Evolutionary conservation across 2,797 vertebrate genomes (phyloP), one percentile per base, ranked within the genome.

Genomic region (Ispidina picta): DNA sequence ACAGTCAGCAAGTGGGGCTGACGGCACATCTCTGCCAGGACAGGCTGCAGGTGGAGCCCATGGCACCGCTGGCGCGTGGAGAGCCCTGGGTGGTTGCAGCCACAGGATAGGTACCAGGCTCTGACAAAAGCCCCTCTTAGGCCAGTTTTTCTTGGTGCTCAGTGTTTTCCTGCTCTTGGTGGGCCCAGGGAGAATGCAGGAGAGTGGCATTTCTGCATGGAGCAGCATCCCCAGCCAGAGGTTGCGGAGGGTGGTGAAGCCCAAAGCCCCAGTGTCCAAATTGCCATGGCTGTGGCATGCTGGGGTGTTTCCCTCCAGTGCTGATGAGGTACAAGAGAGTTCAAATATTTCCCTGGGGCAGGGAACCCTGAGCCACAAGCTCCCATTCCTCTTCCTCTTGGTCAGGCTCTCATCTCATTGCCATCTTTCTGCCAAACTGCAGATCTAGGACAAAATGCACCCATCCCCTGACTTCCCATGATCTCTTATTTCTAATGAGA

Each of bases 21-120:
- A 19, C 6, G 6, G 37, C 31, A 37, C 0, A 0, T 28, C 12
- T 72, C 26, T 54, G 41, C 28, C 4, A 2, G 41, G 41, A 74
- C 23, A 68, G 33, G 41, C 51, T 31, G 49, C 0, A 1, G 10
- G 49, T 2, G 0, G 44, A 66, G 62, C 58, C 54, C 1, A 0
- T 3, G 5, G 64, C 52, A 76, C n/a, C 2, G 2, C 35, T 0
- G 1, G 51, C 25, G n/a, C 10, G 1, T 0, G 49, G 41, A 3
- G 6, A 48, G 63, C 13, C 71, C 71, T 3, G 2, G 44, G 3
- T 1, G 4, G 64, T 64, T 60, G 28, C 71, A 65, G 46, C 14
- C 9, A 1, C 44, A 59, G 69, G 44, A 56, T 7, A 16, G 29
- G 16, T 26, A 10, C 56, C 2, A 43, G 79, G 58, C 33, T 75